Evolutionary conservation across 2,113 vertebrate genomes (phyloP).

Genomic region (Hassar affinis): DNA sequence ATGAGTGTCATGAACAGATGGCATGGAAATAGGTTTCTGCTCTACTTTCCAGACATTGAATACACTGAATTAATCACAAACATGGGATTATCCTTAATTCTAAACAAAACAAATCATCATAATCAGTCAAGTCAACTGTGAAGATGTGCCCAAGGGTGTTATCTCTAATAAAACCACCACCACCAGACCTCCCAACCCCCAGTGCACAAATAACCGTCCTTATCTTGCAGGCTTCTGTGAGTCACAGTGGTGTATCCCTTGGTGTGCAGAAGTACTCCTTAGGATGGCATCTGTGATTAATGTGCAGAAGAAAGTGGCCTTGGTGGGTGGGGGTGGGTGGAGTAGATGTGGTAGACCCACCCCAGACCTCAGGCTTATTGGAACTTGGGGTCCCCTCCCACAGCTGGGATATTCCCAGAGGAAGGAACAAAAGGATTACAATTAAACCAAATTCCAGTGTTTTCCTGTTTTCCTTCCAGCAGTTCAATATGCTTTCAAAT

Average conservation of each 20-base stretch:
- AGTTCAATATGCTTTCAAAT: not conserved
- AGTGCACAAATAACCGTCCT: conserved; percentile 12
- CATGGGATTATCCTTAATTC: conserved; percentile 1
- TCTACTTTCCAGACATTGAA: not conserved
- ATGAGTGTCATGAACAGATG: not conserved
- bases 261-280: conserved; percentile 29
- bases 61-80: not conserved
- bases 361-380: conserved; percentile 20
- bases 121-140: conserved; percentile 10
- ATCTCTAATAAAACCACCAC: conserved; percentile 19
- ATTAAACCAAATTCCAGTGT: conserved; percentile 19
- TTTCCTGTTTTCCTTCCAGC: conserved; percentile 13
- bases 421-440: conserved; percentile 44
- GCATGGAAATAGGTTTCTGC: not conserved
- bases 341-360: conserved; percentile 23
- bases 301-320: conserved; percentile 43
- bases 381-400: conserved; percentile 19
- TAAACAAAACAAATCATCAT: conserved; percentile 7
- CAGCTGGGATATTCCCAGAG: conserved; percentile 55
- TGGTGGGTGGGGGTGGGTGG: conserved; percentile 17
- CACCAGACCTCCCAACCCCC: not conserved
- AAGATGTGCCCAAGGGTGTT: conserved; percentile 38
- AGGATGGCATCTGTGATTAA: conserved; percentile 49
- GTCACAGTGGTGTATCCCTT: conserved; percentile 14
- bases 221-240: conserved; percentile 8